Evolutionary conservation across 2,888 invertebrate genomes (phyloP).

Genomic region (Gastrophysa polygoni): DNA sequence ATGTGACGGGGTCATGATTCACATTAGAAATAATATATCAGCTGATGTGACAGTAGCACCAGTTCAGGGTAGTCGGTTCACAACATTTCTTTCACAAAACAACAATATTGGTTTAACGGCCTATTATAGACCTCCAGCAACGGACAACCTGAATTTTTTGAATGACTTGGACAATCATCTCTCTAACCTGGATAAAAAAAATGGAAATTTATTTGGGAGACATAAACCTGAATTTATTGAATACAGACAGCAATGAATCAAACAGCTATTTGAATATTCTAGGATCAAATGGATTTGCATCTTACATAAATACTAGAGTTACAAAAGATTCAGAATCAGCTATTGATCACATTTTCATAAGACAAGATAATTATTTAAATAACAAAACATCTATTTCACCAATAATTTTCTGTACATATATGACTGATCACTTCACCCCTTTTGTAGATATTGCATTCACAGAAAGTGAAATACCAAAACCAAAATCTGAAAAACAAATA

Average conservation of each 20-base stretch:
- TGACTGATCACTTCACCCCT: constrained; percentile 8
- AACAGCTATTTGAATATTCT: constrained; percentile 13
- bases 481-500: constrained; percentile 1
- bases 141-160: too few species aligned
- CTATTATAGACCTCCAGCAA: background rate
- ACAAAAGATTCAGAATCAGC: too few species aligned
- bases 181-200: background rate
- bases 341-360: constrained; percentile 13
- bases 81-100: background rate
- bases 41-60: background rate
- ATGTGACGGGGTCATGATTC: background rate
- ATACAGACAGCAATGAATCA: constrained; percentile 7
- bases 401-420: background rate
- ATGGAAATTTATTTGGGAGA: constrained; percentile 10
- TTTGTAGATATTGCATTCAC: background rate
- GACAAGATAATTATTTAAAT: constrained; percentile 4
- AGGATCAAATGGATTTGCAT: constrained; percentile 1
- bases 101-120: background rate
- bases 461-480: constrained; percentile 3
- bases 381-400: constrained; percentile 1
- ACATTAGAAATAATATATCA: constrained; percentile 1
- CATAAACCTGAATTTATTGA: constrained; percentile 11
- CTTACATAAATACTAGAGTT: constrained; percentile 5
- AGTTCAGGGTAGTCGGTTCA: constrained; percentile 8
- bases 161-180: too few species aligned